Evolutionary conservation across 1,140 invertebrate species (phyloP), one percentile per base, ranked within the genome.

Genomic region (Chrysopa pallens): DNA sequence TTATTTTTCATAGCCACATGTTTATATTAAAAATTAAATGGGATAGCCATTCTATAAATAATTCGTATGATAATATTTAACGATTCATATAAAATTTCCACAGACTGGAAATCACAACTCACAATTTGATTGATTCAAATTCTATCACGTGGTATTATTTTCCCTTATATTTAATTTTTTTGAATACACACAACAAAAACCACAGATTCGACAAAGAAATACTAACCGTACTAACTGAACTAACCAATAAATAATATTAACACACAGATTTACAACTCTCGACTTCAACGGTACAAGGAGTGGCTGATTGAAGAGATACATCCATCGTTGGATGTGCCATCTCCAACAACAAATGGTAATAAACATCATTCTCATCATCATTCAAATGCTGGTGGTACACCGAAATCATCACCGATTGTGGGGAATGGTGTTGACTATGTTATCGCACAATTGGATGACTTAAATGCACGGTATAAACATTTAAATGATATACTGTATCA

Each of bases 261-360:
- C 59, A 55, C 59, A 50, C 76, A 91, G 86, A 90, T 89, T 57
- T 89, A 91, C 68, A 83, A 88, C 56, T 75, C 80, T 54, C 70
- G 58, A 23, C 51, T 56, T 42, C 78, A 84, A 62, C 80, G 84
- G 46, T 98, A 88, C 67, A 74, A 79, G 50, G 88, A 93, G 53
- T 82, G 77, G 64, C 66, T 92, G 40, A 73, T 94, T 54, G 82
- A 88, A 58, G 84, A 88, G 50, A 72, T 83, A 23, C 86, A 89
- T 56, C 87, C 84, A 4, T 84, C 80, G 46, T 59, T 86, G 52
- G 84, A 87, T 62, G 76, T 17, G 58, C 66, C 8, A 62, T 51
- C 12, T 53, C 56, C 47, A 43, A 53, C 15, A 39, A 63, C 43
- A 56, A 54, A 48, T 59, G 58, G 44, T 50, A 54, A 49, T 52